Evolutionary conservation across 2,888 invertebrate genomes (phyloP).

Genomic region (Salpingus planirostris): DNA sequence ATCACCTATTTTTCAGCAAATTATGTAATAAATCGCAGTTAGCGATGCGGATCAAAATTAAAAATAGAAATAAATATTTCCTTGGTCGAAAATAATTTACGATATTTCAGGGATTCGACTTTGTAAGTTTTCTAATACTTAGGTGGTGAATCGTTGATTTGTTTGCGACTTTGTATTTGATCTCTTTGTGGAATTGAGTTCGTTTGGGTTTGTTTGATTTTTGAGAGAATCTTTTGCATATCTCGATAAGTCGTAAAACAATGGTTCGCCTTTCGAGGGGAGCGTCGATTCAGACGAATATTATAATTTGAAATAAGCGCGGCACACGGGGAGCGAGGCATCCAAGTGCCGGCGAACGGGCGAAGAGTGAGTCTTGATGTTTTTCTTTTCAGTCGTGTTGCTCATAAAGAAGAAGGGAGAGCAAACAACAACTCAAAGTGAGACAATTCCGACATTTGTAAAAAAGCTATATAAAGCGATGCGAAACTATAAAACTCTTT

Average conservation of each 20-base stretch:
- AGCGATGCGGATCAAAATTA: too few relatives aligned
- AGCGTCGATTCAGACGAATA: constrained; percentile 18
- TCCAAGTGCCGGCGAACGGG: neutral
- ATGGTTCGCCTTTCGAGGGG: constrained; percentile 17
- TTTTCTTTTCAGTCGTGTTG: constrained; percentile 18
- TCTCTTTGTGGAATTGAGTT: too few relatives aligned
- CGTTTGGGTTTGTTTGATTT: constrained; percentile 9
- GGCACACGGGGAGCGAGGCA: constrained; percentile 13
- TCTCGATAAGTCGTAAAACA: constrained; percentile 21
- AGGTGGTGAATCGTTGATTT: too few relatives aligned
- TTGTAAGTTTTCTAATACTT: too few relatives aligned
- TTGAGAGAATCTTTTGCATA: constrained; percentile 9
- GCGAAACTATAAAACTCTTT: constrained; percentile 38
- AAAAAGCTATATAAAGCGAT: constrained; percentile 35
- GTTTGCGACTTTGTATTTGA: too few relatives aligned
- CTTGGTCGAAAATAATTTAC: too few relatives aligned
- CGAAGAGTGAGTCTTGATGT: constrained; percentile 7
- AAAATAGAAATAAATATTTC: too few relatives aligned
- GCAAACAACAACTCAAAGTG: constrained; percentile 31
- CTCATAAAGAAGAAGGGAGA: constrained; percentile 16
- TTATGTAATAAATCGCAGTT: too few relatives aligned
- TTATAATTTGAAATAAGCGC: constrained; percentile 20
- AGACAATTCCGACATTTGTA: constrained; percentile 35
- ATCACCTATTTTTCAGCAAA: too few relatives aligned
- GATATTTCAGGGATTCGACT: too few relatives aligned